Base-by-base conservation (phyloP, 1,140 invertebrate species). In the Diploscapter pachys region DNA sequence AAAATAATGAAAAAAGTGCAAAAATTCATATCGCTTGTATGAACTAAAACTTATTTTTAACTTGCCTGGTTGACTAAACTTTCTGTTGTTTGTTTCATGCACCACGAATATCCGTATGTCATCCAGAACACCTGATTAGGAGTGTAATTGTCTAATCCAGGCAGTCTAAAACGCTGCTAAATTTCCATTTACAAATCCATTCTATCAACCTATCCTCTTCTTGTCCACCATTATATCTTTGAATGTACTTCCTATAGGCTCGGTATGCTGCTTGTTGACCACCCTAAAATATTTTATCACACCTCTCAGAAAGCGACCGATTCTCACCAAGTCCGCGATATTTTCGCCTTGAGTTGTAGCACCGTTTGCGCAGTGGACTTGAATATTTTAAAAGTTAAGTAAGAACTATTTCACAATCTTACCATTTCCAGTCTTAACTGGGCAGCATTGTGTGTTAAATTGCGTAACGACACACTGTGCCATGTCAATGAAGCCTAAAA, bases 61-160 rank as follows among this genome's bases (percentile, higher is more conserved):
- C 31, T 31, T 31, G 31, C 31, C 67, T 76, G 75, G 11, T 67
- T 64, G 5, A 64, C 65, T 49, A 79, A 56, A n/a, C 63, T 79
- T 2, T 9, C 48, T 48, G 71, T 63, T 11, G 61, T 72, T 66
- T 79, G 77, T 11, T 82, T 80, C 80, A 82, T 82, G 63, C 80
- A 81, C 80, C 80, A 81, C 2, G 75, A 76, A 55, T 73, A 76
- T 49, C 81, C 81, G 61, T 81, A 81, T 5, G 80, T 82, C n/a
- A 81, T 81, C 80, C 80, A 81, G 76, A 81, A 81, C 73, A 81
- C 78, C 69, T 81, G 80, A 61, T 81, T 82, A 4, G 81, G 80
- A 63, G 79, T 82, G 79, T 76, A 81, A 5, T 72, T 55, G 8
- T 75, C 61, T 48, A 81, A 48, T 8, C 78, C 81, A 48, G 80